phyloP scores from a whole-genome alignment of 2,797 vertebrate species.

The Tadarida brasiliensis region DNA sequence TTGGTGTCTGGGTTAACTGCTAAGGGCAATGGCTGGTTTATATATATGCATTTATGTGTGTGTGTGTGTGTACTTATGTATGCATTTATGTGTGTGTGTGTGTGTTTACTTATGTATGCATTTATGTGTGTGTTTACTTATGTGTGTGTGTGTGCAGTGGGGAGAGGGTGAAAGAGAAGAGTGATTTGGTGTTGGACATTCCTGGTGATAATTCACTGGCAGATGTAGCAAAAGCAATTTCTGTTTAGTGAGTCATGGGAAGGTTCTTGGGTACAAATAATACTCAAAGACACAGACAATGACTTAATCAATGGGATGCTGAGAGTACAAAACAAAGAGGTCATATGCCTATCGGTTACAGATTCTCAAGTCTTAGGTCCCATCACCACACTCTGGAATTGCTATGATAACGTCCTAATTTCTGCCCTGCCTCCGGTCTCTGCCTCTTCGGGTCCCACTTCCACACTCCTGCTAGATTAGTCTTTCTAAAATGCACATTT shows the following conservation, averaged over 20 bases:
- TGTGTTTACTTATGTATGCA: neutral
- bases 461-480: neutral
- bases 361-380: neutral
- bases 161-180: neutral
- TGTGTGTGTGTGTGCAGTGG: neutral
- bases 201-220: neutral
- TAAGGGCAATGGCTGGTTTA: neutral
- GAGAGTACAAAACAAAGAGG: neutral
- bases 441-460: neutral
- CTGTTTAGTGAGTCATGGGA: neutral
- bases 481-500: constrained; percentile 11
- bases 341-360: neutral
- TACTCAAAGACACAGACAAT: neutral
- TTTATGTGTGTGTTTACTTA: neutral
- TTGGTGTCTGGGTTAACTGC: neutral
- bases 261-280: neutral
- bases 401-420: neutral
- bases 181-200: neutral
- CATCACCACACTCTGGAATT: neutral
- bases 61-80: neutral
- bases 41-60: neutral
- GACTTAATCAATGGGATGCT: neutral
- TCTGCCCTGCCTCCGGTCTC: neutral
- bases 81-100: neutral
- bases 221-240: constrained; percentile 1